Percentiles rank a stretch among this genome's conserved stretches.
Evolutionary conservation across 2,113 vertebrate species (phyloP).

Genomic region (Diadophis punctatus): DNA sequence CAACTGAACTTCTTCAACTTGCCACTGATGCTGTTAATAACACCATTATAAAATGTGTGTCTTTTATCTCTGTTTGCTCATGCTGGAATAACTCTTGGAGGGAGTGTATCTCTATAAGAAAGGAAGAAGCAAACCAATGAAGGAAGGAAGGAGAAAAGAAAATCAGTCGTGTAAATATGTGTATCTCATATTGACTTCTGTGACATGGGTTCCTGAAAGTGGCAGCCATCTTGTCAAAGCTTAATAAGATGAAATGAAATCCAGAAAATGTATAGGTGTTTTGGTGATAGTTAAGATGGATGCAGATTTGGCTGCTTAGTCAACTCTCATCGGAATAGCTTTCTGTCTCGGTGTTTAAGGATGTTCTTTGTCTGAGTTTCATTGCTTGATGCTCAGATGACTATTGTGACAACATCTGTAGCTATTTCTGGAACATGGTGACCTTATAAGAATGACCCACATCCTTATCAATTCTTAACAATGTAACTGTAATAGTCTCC

Average conservation of each 20-base stretch:
- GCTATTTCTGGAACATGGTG: neutral
- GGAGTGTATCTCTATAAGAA: neutral
- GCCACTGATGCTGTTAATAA: neutral
- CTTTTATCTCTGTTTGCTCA: neutral
- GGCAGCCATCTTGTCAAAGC: neutral
- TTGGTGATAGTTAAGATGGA: neutral
- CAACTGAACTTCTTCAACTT: neutral
- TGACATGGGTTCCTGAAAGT: neutral
- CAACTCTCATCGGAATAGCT: neutral
- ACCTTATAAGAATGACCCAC: neutral
- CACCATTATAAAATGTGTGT: neutral
- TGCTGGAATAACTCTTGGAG: neutral
- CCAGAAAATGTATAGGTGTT: neutral
- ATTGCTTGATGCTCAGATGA: neutral
- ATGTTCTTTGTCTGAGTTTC: neutral
- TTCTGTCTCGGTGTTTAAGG: neutral
- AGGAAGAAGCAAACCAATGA: neutral
- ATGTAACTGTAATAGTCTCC: neutral
- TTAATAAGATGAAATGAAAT: neutral
- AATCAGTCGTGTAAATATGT: neutral
- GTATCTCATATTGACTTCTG: neutral
- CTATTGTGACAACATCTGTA: neutral
- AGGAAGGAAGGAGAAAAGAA: neutral
- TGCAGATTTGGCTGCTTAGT: neutral
- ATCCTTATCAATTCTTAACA: neutral